Evolutionary conservation across 2,797 vertebrate genomes (phyloP).

Genomic region (Pachyuromys duprasi): DNA sequence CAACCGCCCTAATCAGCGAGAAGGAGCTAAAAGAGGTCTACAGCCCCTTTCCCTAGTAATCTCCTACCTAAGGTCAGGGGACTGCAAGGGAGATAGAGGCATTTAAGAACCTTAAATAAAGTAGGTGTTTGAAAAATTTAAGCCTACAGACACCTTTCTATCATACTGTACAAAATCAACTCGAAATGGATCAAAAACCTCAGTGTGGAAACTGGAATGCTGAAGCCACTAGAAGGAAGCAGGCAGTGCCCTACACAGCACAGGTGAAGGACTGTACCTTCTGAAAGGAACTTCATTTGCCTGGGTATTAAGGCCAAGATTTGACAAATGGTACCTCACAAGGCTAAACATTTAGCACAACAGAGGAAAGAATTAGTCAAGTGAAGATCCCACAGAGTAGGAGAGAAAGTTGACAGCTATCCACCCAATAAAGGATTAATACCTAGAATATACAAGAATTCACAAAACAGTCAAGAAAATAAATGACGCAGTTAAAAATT

Average conservation of each 20-base stretch:
- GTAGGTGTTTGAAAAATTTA: too few relatives aligned
- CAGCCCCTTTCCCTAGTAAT: too few relatives aligned
- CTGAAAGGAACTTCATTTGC: neutral
- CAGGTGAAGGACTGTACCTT: accelerated
- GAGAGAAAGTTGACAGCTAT: neutral
- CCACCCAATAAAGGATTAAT: neutral
- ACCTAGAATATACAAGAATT: neutral
- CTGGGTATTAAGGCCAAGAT: neutral
- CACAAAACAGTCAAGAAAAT: neutral
- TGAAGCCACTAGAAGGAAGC: neutral
- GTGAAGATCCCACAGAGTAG: neutral
- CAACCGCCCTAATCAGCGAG: too few relatives aligned
- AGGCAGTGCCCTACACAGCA: neutral
- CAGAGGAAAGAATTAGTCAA: neutral
- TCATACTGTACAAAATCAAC: neutral
- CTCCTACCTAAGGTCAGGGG: too few relatives aligned
- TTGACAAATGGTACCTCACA: neutral
- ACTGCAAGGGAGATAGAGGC: too few relatives aligned
- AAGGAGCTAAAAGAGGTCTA: too few relatives aligned
- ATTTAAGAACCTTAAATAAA: too few relatives aligned
- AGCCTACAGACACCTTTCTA: too few relatives aligned
- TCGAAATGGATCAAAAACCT: neutral
- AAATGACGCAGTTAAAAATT: neutral
- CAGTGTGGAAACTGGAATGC: neutral
- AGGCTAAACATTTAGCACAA: neutral